Percentiles rank a stretch among this genome's conserved stretches.
These are phyloP conservation scores for Caenorhabditis briggsae DNA, from an alignment of 1,140 invertebrate genomes.

Conservation along the genomic window DNA sequence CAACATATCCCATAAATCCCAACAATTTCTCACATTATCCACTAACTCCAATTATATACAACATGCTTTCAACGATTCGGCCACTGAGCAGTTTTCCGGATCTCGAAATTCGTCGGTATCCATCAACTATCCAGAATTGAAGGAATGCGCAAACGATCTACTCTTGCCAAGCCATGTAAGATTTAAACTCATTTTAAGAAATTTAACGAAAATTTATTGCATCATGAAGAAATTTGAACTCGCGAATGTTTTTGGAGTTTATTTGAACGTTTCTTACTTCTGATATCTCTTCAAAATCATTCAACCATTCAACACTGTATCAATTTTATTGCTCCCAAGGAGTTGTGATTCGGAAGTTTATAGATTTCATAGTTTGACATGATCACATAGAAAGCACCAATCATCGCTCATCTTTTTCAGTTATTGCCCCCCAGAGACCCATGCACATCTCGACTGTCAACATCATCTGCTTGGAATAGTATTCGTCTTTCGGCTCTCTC, in stretches of 20 bases:
- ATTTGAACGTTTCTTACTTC: too few species aligned
- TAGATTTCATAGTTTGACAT: too few species aligned
- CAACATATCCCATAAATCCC: background rate
- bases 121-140: background rate
- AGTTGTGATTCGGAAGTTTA: too few species aligned
- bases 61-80: background rate
- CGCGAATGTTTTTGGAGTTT: too few species aligned
- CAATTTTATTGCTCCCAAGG: too few species aligned
- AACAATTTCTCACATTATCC: background rate
- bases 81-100: background rate
- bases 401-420: background rate
- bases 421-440: constrained; percentile 16
- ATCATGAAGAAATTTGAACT: too few species aligned
- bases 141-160: constrained; percentile 5
- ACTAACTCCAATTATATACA: constrained; percentile 7
- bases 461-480: constrained; percentile 28
- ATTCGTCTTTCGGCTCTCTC: constrained; percentile 29
- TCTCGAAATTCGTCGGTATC: background rate
- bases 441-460: constrained; percentile 7
- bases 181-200: background rate
- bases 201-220: too few species aligned
- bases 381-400: too few species aligned
- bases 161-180: background rate
- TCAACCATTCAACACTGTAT: too few species aligned
- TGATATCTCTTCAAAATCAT: too few species aligned